Conservation (phyloP, 1,140 invertebrate species). For the Idris sp. region DNA sequence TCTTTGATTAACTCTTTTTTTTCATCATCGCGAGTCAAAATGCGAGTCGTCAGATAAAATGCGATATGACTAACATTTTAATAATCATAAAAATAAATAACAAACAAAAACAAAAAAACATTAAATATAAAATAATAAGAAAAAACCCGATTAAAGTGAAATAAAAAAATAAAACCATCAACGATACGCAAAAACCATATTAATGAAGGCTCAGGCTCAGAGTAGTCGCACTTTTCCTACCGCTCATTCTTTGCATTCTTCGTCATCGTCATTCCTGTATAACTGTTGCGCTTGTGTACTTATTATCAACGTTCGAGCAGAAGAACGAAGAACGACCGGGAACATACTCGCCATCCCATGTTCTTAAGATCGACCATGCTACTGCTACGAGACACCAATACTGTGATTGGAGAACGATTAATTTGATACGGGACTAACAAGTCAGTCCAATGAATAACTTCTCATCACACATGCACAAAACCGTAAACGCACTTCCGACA, state of each 20-base stretch:
- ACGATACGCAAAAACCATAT: conserved; percentile 2
- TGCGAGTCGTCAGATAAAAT: too few species aligned
- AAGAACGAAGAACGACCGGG: conserved; percentile 37
- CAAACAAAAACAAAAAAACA: too few species aligned
- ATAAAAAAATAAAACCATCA: neutral
- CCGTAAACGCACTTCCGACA: conserved; percentile 30
- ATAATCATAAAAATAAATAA: too few species aligned
- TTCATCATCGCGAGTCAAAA: conserved; percentile 13
- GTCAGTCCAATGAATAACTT: conserved; percentile 35
- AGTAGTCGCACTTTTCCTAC: conserved; percentile 36
- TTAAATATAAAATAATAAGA: too few species aligned
- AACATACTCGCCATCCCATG: conserved; percentile 36
- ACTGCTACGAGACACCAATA: conserved; percentile 57
- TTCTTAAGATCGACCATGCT: conserved; percentile 52
- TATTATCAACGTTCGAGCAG: conserved; percentile 39
- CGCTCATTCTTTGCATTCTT: conserved; percentile 48
- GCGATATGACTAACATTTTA: too few species aligned
- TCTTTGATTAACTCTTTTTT: too few species aligned
- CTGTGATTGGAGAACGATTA: conserved; percentile 54
- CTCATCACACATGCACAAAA: conserved; percentile 33
- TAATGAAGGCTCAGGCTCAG: conserved; percentile 10
- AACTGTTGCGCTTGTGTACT: conserved; percentile 42
- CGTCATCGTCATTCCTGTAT: conserved; percentile 46
- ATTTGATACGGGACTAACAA: conserved; percentile 43
- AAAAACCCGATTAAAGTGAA: neutral